A percentile compares a stretch with the other conserved stretches of the same genome.
Evolutionary conservation across 2,113 vertebrate species (phyloP).

Genomic region (Sclerurus mexicanus): DNA sequence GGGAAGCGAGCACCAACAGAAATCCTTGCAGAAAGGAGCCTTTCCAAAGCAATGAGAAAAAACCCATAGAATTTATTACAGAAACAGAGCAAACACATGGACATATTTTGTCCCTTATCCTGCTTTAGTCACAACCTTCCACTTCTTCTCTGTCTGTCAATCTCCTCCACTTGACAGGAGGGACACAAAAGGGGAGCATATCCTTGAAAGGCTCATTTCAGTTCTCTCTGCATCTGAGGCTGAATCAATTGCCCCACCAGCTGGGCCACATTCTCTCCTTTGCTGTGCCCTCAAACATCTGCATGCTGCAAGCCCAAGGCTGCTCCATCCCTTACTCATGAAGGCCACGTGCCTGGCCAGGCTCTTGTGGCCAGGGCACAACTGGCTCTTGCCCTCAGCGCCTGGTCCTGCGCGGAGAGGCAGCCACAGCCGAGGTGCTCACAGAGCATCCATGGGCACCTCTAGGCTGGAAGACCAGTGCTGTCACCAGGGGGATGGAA

Average conservation of each 20-base stretch:
- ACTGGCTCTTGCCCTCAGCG: neutral
- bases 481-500: neutral
- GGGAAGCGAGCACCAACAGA: neutral
- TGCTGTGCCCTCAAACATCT: neutral
- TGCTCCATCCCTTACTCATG: neutral
- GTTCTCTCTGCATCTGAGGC: neutral
- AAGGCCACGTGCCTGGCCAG: neutral
- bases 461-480: neutral
- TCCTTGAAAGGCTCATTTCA: neutral
- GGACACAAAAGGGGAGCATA: neutral
- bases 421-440: neutral
- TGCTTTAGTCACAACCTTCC: neutral
- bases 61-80: neutral
- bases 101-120: neutral
- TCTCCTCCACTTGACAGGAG: neutral
- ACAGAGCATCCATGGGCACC: neutral
- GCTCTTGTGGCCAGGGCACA: neutral
- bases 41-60: neutral
- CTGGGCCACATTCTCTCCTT: neutral
- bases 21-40: neutral
- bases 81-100: neutral
- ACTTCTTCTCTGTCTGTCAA: neutral
- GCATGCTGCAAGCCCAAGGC: neutral
- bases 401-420: neutral
- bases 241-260: neutral